Percentiles rank a stretch among this genome's conserved stretches.
Evolutionary conservation across 2,113 vertebrate species (phyloP).

Genomic region (Maccullochella peelii): DNA sequence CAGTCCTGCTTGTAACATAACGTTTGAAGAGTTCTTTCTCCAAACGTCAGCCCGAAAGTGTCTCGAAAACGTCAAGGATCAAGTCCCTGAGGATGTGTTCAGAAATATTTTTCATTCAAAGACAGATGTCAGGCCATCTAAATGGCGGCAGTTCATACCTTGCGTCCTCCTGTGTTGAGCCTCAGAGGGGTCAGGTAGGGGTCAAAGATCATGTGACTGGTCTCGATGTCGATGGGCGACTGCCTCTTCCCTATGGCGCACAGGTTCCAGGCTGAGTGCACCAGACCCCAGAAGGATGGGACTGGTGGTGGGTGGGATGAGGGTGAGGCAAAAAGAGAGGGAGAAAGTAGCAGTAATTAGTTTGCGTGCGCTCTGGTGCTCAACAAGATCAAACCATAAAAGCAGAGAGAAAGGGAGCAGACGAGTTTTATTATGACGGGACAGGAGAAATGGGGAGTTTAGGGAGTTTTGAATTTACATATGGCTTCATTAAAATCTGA

Average conservation of each 20-base stretch:
- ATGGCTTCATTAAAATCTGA: constrained; percentile 50
- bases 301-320: constrained; percentile 77
- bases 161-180: constrained; percentile 94
- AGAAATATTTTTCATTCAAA: not conserved
- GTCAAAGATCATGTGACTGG: constrained; percentile 99
- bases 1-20: not conserved
- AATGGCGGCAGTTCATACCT: constrained; percentile 83
- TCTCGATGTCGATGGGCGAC: constrained; percentile 97
- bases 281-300: constrained; percentile 98
- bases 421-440: constrained; percentile 43
- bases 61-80: too few species aligned
- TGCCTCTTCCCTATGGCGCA: constrained; percentile 97
- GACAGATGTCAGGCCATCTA: not conserved
- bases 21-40: constrained; percentile 25
- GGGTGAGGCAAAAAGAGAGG: constrained; percentile 9
- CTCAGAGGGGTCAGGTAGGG: constrained; percentile 95
- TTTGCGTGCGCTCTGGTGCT: not conserved
- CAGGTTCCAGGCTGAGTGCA: constrained; percentile 98
- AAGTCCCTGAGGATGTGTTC: not conserved
- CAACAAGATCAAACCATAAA: constrained; percentile 39
- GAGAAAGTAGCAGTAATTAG: constrained; percentile 16
- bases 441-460: constrained; percentile 42
- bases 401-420: constrained; percentile 27
- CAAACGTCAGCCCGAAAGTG: not conserved
- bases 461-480: constrained; percentile 57